Percentiles rank a stretch among this genome's conserved stretches.
These are phyloP conservation scores for Caranx ignobilis DNA, from an alignment of 2,113 vertebrate genomes.

Conservation along the genomic window DNA sequence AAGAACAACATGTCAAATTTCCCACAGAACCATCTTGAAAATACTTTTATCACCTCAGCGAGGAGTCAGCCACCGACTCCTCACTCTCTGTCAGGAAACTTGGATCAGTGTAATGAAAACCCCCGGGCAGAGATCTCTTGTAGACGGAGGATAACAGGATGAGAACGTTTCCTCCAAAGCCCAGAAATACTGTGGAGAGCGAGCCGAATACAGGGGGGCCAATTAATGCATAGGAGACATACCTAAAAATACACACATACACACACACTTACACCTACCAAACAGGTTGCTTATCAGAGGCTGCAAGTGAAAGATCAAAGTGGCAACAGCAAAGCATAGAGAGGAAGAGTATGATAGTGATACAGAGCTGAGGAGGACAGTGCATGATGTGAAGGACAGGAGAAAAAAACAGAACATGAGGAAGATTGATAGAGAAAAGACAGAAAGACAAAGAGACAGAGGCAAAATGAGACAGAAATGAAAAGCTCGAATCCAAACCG, in stretches of 20 bases:
- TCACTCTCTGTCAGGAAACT: slow-evolving; percentile 43
- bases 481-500: slow-evolving; percentile 52
- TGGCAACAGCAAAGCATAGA: slow-evolving; percentile 11
- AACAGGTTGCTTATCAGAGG: slow-evolving; percentile 59
- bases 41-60: slow-evolving; percentile 10
- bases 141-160: slow-evolving; percentile 57
- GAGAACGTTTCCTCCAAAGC: slow-evolving; percentile 48
- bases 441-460: slow-evolving; percentile 19
- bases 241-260: slow-evolving; percentile 53
- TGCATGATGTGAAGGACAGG: slow-evolving; percentile 34
- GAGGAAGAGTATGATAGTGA: slow-evolving; percentile 10
- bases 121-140: slow-evolving; percentile 42
- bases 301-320: slow-evolving; percentile 66
- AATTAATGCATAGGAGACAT: slow-evolving; percentile 66
- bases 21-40: slow-evolving; percentile 10
- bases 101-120: slow-evolving; percentile 53
- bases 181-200: slow-evolving; percentile 20
- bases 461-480: slow-evolving; percentile 50
- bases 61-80: background rate
- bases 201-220: slow-evolving; percentile 47
- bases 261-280: slow-evolving; percentile 33
- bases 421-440: slow-evolving; percentile 40
- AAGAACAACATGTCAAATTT: slow-evolving; percentile 41
- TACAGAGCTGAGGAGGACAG: slow-evolving; percentile 29
- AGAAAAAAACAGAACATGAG: slow-evolving; percentile 12